Conservation (phyloP, 2,888 invertebrate genomes). For the Stenoptilia bipunctidactyla region DNA sequence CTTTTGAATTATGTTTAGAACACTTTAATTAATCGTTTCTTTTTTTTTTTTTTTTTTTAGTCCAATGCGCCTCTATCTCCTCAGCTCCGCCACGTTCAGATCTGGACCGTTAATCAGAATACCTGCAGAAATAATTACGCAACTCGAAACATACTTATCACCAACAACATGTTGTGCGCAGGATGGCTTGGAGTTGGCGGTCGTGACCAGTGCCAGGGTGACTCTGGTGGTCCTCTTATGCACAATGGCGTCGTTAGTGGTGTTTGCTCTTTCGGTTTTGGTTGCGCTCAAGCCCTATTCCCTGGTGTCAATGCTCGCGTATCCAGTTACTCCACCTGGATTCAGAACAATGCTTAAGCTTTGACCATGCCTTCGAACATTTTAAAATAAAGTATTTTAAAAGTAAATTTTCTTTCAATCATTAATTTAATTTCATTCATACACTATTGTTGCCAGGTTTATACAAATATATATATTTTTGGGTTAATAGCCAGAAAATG, state of each 20-base stretch:
- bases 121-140: slow-evolving; percentile 23
- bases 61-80: slow-evolving; percentile 21
- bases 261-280: slow-evolving; percentile 29
- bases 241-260: slow-evolving; percentile 33
- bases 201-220: slow-evolving; percentile 44
- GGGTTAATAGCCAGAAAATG: no score
- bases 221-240: slow-evolving; percentile 37
- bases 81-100: slow-evolving; percentile 29
- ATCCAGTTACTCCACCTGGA: slow-evolving; percentile 29
- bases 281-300: slow-evolving; percentile 24
- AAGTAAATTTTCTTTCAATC: no score
- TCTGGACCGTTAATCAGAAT: slow-evolving; percentile 25
- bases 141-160: slow-evolving; percentile 20
- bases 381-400: no score
- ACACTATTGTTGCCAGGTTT: no score
- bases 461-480: no score
- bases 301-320: slow-evolving; percentile 38
- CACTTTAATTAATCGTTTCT: no score
- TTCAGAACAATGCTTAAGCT: slow-evolving; percentile 27
- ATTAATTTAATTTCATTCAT: no score
- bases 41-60: slow-evolving; percentile 13
- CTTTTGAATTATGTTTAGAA: no score
- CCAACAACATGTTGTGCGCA: slow-evolving; percentile 30
- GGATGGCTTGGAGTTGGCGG: slow-evolving; percentile 37
- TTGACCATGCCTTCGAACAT: no score